Conservation (phyloP, 1,140 invertebrate species). For the Popillia japonica region DNA sequence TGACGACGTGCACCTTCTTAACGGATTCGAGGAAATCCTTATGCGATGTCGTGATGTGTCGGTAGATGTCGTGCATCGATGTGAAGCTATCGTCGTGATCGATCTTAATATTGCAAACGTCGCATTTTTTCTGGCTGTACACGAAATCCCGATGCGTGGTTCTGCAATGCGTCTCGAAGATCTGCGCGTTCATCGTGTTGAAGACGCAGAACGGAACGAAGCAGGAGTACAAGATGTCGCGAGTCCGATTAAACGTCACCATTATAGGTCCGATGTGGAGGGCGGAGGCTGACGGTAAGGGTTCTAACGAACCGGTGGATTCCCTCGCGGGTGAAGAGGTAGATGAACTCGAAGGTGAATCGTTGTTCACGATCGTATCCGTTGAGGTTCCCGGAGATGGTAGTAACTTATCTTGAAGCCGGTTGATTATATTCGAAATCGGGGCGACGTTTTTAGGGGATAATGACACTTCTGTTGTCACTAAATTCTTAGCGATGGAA, state of each 20-base stretch:
- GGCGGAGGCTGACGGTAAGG: too few species aligned
- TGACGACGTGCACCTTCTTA: neutral
- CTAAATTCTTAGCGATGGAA: neutral
- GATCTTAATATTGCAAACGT: conserved; percentile 35
- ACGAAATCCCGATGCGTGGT: conserved; percentile 35
- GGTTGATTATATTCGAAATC: conserved; percentile 38
- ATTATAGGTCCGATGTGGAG: conserved; percentile 10
- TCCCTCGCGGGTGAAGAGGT: neutral
- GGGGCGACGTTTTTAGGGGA: conserved; percentile 30
- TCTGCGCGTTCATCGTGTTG: conserved; percentile 44
- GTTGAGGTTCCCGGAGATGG: neutral
- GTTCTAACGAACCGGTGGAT: neutral
- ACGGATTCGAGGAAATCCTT: conserved; percentile 5
- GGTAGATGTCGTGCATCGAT: conserved; percentile 8
- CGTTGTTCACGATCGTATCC: neutral
- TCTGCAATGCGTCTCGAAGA: conserved; percentile 52
- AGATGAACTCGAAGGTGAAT: neutral
- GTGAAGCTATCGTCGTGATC: neutral
- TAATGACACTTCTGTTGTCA: neutral
- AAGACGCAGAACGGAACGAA: conserved; percentile 51
- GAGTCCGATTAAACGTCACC: neutral
- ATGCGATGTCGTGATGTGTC: neutral
- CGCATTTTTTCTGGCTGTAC: conserved; percentile 34
- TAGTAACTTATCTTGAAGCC: conserved; percentile 34
- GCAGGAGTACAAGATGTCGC: conserved; percentile 49